These are phyloP conservation scores for Melanerpes aurifrons DNA, from an alignment of 2,113 vertebrate species.

Conservation along the genomic window DNA sequence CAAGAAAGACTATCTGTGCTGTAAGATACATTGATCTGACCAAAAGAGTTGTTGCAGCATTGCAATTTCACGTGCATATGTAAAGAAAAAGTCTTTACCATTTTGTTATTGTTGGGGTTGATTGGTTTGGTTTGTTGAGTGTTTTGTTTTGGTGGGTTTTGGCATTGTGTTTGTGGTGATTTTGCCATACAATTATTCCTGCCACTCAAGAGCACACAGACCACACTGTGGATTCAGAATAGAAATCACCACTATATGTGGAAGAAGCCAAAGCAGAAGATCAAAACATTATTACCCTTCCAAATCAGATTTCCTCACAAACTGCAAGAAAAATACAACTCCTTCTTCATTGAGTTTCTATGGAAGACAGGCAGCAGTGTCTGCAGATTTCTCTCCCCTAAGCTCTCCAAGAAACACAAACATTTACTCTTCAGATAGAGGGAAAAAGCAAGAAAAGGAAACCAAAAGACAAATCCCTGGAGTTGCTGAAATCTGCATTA, in stretches of 20 bases:
- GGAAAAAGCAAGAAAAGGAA: conserved; percentile 1
- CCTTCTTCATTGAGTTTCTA: neutral
- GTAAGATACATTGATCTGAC: neutral
- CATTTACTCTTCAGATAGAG: conserved; percentile 39
- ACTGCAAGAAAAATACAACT: neutral
- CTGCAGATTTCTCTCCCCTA: neutral
- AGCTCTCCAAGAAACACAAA: conserved; percentile 24
- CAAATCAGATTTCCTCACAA: neutral
- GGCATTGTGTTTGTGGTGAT: neutral
- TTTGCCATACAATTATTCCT: neutral
- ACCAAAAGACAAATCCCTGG: neutral
- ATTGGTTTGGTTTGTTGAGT: neutral
- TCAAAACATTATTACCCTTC: neutral
- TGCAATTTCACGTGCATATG: neutral
- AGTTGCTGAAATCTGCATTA: neutral
- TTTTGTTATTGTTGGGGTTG: neutral
- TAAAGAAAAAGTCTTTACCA: neutral
- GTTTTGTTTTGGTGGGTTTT: neutral
- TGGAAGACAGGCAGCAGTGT: neutral
- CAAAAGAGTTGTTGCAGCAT: neutral
- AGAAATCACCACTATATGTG: fast-evolving
- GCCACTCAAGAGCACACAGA: neutral
- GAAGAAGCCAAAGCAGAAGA: neutral
- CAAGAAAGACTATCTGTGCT: neutral
- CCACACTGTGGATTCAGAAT: neutral